Percentiles rank a stretch among this genome's conserved stretches.
Evolutionary conservation across 2,888 invertebrate species (phyloP).

Genomic region (Heliconius charithonia): DNA sequence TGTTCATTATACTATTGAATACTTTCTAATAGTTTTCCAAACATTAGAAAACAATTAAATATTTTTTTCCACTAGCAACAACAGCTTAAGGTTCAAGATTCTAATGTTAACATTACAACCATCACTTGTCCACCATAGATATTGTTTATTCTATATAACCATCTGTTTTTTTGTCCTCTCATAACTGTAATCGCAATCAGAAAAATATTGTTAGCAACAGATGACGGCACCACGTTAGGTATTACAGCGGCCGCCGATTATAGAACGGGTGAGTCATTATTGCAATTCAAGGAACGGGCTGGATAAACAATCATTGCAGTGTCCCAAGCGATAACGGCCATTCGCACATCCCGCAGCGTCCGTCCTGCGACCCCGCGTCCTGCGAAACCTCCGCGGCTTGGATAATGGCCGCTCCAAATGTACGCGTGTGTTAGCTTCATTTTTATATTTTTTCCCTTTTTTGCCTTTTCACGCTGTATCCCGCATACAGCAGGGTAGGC

Average conservation of each 20-base stretch:
- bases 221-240: constrained; percentile 50
- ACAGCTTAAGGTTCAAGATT: background rate
- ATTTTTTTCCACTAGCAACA: background rate
- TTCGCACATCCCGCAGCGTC: constrained; percentile 77
- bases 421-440: constrained; percentile 36
- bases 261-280: constrained; percentile 77
- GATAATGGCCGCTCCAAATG: constrained; percentile 10
- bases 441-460: background rate
- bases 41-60: too few relatives aligned
- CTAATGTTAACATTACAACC: background rate
- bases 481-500: too few relatives aligned
- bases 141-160: background rate
- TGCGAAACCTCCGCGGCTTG: constrained; percentile 25
- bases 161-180: constrained; percentile 7
- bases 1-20: too few relatives aligned
- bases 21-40: too few relatives aligned
- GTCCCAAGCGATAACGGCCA: constrained; percentile 80
- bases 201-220: constrained; percentile 31
- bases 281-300: constrained; percentile 82
- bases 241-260: constrained; percentile 62
- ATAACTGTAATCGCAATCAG: constrained; percentile 16
- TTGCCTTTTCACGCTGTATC: too few relatives aligned
- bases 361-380: constrained; percentile 43
- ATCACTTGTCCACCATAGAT: background rate
- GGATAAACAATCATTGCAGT: constrained; percentile 83